These are phyloP conservation scores for Lithophane ornitopus DNA, from an alignment of 2,888 invertebrate species.

Conservation along the genomic window DNA sequence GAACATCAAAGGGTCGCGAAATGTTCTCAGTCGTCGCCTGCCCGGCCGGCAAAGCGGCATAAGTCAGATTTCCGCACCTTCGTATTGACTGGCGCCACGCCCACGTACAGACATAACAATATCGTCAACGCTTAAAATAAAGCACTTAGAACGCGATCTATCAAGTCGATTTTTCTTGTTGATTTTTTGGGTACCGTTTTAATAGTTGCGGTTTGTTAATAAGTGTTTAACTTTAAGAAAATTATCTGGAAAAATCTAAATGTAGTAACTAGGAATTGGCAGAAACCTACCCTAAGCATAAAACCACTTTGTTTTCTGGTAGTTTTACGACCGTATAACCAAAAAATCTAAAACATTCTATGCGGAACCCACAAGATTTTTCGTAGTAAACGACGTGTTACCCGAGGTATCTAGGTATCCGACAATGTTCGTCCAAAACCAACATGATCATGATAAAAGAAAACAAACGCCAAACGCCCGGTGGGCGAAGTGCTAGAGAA, in stretches of 20 bases:
- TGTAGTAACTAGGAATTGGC: too few species aligned
- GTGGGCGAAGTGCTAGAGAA: constrained; percentile 64
- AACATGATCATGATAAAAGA: constrained; percentile 73
- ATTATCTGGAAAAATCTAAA: neutral
- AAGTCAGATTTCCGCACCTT: constrained; percentile 77
- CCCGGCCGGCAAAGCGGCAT: constrained; percentile 43
- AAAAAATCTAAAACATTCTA: neutral
- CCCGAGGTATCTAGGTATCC: constrained; percentile 37
- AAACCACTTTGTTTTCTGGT: neutral
- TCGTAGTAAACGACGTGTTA: neutral
- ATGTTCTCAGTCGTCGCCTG: constrained; percentile 71
- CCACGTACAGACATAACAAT: constrained; percentile 80
- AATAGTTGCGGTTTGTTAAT: constrained; percentile 10
- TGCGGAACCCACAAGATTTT: constrained; percentile 29
- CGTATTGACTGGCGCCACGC: constrained; percentile 77
- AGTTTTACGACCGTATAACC: neutral
- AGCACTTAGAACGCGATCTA: constrained; percentile 84
- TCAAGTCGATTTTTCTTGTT: constrained; percentile 68
- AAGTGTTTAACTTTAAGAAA: neutral
- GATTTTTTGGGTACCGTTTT: constrained; percentile 50
- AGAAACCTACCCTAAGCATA: neutral
- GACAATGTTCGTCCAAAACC: constrained; percentile 74
- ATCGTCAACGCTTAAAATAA: constrained; percentile 81
- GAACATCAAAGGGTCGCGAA: constrained; percentile 72
- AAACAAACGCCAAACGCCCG: constrained; percentile 73